Evolutionary conservation across 2,797 vertebrate species (phyloP).

Genomic region (Tragelaphus eurycerus): DNA sequence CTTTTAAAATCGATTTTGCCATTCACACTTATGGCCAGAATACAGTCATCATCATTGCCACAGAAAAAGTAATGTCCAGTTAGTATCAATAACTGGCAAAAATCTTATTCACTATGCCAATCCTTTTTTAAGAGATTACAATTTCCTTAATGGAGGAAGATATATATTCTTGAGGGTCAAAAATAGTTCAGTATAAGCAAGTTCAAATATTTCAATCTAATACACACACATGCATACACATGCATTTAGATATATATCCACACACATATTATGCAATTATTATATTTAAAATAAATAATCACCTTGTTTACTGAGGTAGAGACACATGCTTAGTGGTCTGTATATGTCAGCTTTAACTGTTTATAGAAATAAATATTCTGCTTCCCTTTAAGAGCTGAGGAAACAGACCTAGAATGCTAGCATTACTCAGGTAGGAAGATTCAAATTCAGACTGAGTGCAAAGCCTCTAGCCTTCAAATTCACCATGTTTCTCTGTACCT

Average conservation of each 20-base stretch:
- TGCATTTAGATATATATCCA: neutral
- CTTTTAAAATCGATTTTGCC: neutral
- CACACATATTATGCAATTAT: neutral
- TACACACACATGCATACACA: neutral
- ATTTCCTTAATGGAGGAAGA: slow-evolving; percentile 41
- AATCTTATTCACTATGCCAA: neutral
- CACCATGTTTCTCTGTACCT: neutral
- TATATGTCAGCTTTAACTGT: neutral
- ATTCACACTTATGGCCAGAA: neutral
- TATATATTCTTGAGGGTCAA: slow-evolving; percentile 17
- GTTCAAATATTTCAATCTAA: slow-evolving; percentile 19
- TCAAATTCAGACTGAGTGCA: neutral
- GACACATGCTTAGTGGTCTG: neutral
- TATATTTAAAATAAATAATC: neutral
- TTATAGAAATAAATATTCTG: neutral
- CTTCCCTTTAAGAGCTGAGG: neutral
- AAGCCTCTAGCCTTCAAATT: neutral
- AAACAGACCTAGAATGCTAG: neutral
- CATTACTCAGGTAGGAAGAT: neutral
- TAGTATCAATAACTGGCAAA: neutral
- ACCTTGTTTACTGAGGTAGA: neutral
- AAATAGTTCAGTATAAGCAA: slow-evolving; percentile 34
- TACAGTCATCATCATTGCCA: neutral
- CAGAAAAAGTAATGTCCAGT: neutral
- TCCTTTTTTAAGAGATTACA: slow-evolving; percentile 26